phyloP scores from a whole-genome alignment of 2,797 vertebrate genomes.

The Tokudaia tokunoshimensis region DNA sequence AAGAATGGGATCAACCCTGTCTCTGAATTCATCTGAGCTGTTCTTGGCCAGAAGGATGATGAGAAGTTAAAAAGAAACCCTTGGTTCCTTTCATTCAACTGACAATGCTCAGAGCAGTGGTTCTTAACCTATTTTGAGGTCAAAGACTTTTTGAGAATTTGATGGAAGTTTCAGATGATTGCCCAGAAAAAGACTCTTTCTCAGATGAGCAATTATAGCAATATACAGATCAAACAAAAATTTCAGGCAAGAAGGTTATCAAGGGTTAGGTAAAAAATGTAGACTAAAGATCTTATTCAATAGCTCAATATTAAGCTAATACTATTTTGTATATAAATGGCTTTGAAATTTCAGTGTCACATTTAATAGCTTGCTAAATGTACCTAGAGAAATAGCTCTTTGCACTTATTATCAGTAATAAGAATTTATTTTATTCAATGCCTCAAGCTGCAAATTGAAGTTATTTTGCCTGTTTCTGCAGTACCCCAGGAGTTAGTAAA shows the following conservation, averaged over 20 bases:
- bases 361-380: slow-evolving; percentile 17
- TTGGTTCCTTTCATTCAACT: background rate
- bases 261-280: background rate
- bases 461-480: slow-evolving; percentile 15
- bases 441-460: background rate
- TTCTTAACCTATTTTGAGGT: slow-evolving; percentile 28
- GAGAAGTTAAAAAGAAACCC: background rate
- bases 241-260: background rate
- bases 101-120: background rate
- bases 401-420: background rate
- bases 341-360: background rate
- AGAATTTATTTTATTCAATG: background rate
- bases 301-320: background rate
- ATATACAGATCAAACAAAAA: background rate
- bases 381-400: background rate
- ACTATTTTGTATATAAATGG: background rate
- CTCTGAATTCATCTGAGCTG: background rate
- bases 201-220: background rate
- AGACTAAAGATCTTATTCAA: background rate
- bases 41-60: background rate
- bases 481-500: background rate
- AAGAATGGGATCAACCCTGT: background rate
- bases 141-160: slow-evolving; percentile 30
- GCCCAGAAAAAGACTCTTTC: background rate
- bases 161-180: background rate